Conservation (phyloP, 2,888 invertebrate species). For the Erebia ligea region DNA sequence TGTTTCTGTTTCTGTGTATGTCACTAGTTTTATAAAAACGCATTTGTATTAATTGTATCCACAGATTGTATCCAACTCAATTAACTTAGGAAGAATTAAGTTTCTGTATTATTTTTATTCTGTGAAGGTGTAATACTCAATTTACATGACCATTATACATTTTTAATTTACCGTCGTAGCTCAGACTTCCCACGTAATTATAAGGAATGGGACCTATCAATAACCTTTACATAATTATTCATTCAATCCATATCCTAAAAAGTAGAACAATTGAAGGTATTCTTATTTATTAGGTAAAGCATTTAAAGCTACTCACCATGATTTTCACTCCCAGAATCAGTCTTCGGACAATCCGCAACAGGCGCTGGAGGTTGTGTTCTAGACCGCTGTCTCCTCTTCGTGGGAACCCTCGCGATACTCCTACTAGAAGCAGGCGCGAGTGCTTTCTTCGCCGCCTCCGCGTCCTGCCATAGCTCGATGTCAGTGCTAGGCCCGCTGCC, state of each 20-base stretch:
- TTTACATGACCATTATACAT: too few species aligned
- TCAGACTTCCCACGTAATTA: too few species aligned
- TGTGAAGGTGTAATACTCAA: too few species aligned
- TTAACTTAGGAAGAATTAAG: too few species aligned
- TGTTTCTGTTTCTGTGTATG: conserved; percentile 54
- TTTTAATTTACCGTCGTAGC: too few species aligned
- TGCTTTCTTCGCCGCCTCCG: conserved; percentile 86
- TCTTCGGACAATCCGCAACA: conserved; percentile 64
- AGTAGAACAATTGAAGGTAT: too few species aligned
- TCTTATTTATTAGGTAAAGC: too few species aligned
- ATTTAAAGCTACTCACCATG: conserved; percentile 28
- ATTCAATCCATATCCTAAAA: too few species aligned
- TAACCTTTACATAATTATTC: too few species aligned
- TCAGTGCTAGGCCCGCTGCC: conserved; percentile 88
- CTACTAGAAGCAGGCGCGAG: conserved; percentile 82
- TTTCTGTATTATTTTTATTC: too few species aligned
- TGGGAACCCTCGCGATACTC: conserved; percentile 74
- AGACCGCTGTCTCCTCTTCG: conserved; percentile 52
- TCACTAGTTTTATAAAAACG: neutral
- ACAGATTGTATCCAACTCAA: too few species aligned
- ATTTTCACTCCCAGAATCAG: conserved; percentile 36
- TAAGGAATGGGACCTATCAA: too few species aligned
- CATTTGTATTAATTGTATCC: neutral
- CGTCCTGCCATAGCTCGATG: conserved; percentile 92
- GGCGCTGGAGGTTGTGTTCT: conserved; percentile 45